A percentile compares a stretch with the other conserved stretches of the same genome.
These are phyloP conservation scores for Tridacna crocea DNA, from an alignment of 2,888 invertebrate species.

Conservation along the genomic window DNA sequence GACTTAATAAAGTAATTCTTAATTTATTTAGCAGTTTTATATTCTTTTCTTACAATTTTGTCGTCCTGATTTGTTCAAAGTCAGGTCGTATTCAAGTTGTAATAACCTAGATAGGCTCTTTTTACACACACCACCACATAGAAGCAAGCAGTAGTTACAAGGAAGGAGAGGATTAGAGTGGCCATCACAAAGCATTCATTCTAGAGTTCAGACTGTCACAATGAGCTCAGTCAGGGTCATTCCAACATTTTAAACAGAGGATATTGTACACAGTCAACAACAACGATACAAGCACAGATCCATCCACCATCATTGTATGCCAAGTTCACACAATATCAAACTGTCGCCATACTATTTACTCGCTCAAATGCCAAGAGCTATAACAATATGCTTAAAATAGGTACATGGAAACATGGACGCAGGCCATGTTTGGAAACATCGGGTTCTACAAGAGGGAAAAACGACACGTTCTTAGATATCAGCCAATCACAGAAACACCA, in stretches of 20 bases:
- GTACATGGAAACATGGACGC: slow-evolving; percentile 5
- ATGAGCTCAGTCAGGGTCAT: background rate
- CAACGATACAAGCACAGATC: background rate
- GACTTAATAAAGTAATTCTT: background rate
- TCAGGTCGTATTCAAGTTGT: too few relatives aligned
- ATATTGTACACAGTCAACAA: background rate
- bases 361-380: too few relatives aligned
- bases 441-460: background rate
- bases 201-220: background rate
- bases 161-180: background rate
- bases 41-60: too few relatives aligned
- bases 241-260: background rate
- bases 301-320: background rate
- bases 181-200: background rate
- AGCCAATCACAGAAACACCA: too few relatives aligned
- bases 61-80: too few relatives aligned
- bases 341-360: too few relatives aligned
- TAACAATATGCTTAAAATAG: too few relatives aligned
- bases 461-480: background rate
- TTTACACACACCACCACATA: background rate
- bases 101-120: background rate
- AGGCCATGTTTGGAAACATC: slow-evolving; percentile 3
- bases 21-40: too few relatives aligned
- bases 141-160: background rate
- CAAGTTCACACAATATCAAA: too few relatives aligned